Percentiles rank a stretch among this genome's conserved stretches.
phyloP scores from a whole-genome alignment of 2,888 invertebrate genomes.

The Drosophila formosana region DNA sequence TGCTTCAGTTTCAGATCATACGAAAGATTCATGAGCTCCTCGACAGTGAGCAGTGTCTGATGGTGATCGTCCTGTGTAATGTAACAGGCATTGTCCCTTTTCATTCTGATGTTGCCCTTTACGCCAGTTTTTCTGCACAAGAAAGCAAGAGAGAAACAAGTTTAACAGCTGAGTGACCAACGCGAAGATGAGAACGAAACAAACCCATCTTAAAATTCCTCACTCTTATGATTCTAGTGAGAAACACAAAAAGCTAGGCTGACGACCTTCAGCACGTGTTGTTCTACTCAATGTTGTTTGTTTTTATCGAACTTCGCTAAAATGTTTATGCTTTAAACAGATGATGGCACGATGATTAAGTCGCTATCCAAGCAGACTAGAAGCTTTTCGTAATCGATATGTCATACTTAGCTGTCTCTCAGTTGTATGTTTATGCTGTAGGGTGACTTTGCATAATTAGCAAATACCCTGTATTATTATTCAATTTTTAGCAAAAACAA shows the following conservation, averaged over 20 bases:
- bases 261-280: constrained; percentile 43
- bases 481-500: no score
- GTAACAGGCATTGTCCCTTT: constrained; percentile 91
- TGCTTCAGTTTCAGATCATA: constrained; percentile 89
- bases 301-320: constrained; percentile 9
- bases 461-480: background rate
- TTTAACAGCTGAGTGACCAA: background rate
- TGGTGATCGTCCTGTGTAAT: constrained; percentile 92
- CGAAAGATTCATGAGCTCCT: constrained; percentile 92
- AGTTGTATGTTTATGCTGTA: background rate
- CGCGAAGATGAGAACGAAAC: background rate
- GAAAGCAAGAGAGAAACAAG: background rate
- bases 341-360: constrained; percentile 37
- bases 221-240: background rate
- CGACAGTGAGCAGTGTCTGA: constrained; percentile 90
- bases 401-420: background rate
- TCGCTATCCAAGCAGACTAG: constrained; percentile 11
- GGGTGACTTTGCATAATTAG: background rate
- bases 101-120: constrained; percentile 89
- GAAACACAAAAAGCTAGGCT: background rate
- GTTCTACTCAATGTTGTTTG: constrained; percentile 12
- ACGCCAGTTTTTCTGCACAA: constrained; percentile 87
- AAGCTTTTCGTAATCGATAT: constrained; percentile 11
- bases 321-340: constrained; percentile 13
- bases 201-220: constrained; percentile 11